Conservation (phyloP, 2,888 invertebrate species). For the Muschampia plurimacula region DNA sequence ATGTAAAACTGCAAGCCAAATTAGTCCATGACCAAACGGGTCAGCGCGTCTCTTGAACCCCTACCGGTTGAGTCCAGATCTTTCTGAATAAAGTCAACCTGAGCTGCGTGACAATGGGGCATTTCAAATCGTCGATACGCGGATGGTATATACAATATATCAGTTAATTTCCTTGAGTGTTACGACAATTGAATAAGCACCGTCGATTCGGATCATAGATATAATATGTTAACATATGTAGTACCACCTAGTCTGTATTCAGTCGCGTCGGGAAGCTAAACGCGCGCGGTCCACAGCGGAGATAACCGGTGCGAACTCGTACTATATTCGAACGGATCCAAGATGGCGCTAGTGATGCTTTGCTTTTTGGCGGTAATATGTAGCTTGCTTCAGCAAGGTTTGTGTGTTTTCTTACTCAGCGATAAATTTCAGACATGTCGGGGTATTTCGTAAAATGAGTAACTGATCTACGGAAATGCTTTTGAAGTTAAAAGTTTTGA, state of each 20-base stretch:
- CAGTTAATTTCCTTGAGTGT: conserved; percentile 65
- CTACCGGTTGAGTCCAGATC: conserved; percentile 15
- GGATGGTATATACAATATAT: conserved; percentile 37
- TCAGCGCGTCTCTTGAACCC: background rate
- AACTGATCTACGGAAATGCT: background rate
- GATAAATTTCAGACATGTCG: conserved; percentile 20
- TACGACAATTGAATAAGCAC: conserved; percentile 77
- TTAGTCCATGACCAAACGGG: background rate
- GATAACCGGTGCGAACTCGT: conserved; percentile 55
- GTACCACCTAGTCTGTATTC: conserved; percentile 47
- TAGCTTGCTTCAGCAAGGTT: conserved; percentile 81
- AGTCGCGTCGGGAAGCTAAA: conserved; percentile 44
- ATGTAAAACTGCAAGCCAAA: conserved; percentile 5
- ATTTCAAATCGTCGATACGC: conserved; percentile 33
- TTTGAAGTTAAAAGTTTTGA: background rate
- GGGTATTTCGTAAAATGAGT: conserved; percentile 10
- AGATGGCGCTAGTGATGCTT: conserved; percentile 65
- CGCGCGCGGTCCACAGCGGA: conserved; percentile 63
- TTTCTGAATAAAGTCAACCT: background rate
- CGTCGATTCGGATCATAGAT: conserved; percentile 49
- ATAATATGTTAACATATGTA: conserved; percentile 46
- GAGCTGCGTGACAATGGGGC: conserved; percentile 15
- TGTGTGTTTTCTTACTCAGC: conserved; percentile 49
- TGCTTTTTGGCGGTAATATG: conserved; percentile 77
- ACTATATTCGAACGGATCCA: conserved; percentile 48